Evolutionary conservation across 1,140 invertebrate species (phyloP), one percentile per base, ranked within the genome.

Genomic region (Pseudomyrmex dendroicus): DNA sequence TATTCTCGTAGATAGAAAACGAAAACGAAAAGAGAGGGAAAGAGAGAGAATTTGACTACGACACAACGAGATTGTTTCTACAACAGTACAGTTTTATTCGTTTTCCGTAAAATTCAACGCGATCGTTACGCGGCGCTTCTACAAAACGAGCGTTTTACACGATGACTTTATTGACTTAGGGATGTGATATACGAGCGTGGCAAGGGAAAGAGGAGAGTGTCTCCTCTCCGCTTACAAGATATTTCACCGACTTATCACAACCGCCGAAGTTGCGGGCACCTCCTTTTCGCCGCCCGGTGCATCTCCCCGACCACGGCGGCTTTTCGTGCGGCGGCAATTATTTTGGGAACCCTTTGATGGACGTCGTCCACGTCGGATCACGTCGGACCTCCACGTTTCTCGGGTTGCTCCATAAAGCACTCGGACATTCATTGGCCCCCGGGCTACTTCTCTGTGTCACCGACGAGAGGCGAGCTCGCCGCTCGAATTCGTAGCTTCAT

Each of bases 311-410:
- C 66, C 12, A 50, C 54, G 78, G 25, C 20, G 73, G 46, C 70
- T 15, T 50, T 59, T 35, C 35, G 35, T 35, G 35, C 35, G 84
- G 84, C 91, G 90, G 90, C 91, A 82, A 91, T 93, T 93, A 92
- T 87, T 86, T 68, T 35, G 35, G 90, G 90, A 93, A 93, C 91
- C 91, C 92, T 93, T 93, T 92, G 92, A 91, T 92, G 90, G 68
- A 86, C 88, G 88, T 90, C 88, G 89, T 91, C 77, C 7, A 35
- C 35, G 35, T 73, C 35, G 61, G 59, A 17, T 59, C 70, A 67
- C 67, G 87, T 87, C 66, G 73, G 64, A 46, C 72, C 85, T 35
- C 85, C 83, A 66, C 78, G 62, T 86, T 35, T 90, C 86, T 93
- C 91, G 61, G 68, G 74, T 92, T 93, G 88, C 92, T 61, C 74